phyloP scores from a whole-genome alignment of 1,140 invertebrate genomes.

The Grapholita molesta region DNA sequence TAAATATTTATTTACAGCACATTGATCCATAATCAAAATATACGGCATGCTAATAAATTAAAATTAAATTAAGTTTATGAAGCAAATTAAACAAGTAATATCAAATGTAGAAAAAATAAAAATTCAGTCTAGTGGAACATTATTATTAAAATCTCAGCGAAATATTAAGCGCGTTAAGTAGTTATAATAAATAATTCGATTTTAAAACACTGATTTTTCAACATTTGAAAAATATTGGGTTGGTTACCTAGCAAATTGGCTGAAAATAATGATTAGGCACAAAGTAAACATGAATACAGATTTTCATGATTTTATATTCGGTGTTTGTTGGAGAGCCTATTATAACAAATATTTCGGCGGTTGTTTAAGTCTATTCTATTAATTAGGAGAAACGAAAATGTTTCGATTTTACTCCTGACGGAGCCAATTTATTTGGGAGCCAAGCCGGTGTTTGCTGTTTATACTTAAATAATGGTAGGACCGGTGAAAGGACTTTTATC shows the following conservation, averaged over 20 bases:
- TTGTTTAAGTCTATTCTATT: slow-evolving; percentile 3
- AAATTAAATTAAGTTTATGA: not conserved
- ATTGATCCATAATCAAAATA: not conserved
- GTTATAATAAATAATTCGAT: too few species aligned
- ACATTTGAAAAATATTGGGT: too few species aligned
- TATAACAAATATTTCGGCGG: not conserved
- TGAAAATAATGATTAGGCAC: not conserved
- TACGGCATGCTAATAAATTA: not conserved
- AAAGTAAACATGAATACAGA: not conserved
- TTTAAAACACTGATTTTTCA: too few species aligned
- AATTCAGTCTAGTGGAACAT: too few species aligned
- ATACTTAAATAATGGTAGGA: slow-evolving; percentile 43
- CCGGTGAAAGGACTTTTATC: slow-evolving; percentile 53
- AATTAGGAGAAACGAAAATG: slow-evolving; percentile 7
- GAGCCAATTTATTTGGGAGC: slow-evolving; percentile 12
- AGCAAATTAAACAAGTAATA: not conserved
- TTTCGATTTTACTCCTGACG: slow-evolving; percentile 10
- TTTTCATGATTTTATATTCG: not conserved
- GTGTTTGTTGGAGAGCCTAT: not conserved
- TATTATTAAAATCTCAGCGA: too few species aligned
- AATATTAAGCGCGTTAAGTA: not conserved
- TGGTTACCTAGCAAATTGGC: not conserved
- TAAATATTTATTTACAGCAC: not conserved
- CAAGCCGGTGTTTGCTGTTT: slow-evolving; percentile 1
- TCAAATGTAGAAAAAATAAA: too few species aligned